Evolutionary conservation across 2,113 vertebrate species (phyloP).

Genomic region (Numenius arquata): DNA sequence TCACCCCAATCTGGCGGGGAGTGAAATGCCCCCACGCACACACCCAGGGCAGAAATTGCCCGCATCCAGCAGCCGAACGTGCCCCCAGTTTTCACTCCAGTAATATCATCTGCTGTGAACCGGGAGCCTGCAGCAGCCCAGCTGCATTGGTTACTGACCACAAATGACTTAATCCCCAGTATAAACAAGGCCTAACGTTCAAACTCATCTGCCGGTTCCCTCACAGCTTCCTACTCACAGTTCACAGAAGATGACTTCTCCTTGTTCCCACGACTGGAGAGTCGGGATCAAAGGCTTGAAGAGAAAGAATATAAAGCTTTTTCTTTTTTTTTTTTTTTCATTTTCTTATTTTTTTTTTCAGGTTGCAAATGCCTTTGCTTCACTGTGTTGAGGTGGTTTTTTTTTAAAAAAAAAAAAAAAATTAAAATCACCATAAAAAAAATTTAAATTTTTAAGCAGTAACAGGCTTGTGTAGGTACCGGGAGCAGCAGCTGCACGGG

Average conservation of each 20-base stretch:
- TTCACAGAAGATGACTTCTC: conserved; percentile 40
- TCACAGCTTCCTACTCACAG: conserved; percentile 52
- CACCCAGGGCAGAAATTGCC: background rate
- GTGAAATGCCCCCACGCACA: fast-evolving
- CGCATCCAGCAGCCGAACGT: background rate
- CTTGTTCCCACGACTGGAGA: conserved; percentile 43
- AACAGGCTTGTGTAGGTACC: background rate
- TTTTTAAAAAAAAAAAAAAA: background rate
- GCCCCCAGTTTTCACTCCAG: background rate
- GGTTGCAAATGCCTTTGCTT: background rate
- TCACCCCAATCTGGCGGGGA: fast-evolving
- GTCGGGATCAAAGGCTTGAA: conserved; percentile 25
- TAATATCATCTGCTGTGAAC: background rate
- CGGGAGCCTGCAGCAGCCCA: conserved; percentile 26
- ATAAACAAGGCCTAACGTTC: conserved; percentile 50
- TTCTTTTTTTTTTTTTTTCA: background rate
- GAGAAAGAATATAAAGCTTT: background rate
- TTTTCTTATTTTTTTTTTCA: background rate
- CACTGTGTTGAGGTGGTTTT: background rate
- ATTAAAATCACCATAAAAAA: background rate
- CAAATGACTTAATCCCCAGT: conserved; percentile 57
- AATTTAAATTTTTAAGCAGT: background rate
- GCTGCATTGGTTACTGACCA: conserved; percentile 50
- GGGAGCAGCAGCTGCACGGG: background rate
- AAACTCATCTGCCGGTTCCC: conserved; percentile 39